Evolutionary conservation across 1,140 invertebrate genomes (phyloP), one percentile per base, ranked within the genome.

Genomic region (Cyclina sinensis): DNA sequence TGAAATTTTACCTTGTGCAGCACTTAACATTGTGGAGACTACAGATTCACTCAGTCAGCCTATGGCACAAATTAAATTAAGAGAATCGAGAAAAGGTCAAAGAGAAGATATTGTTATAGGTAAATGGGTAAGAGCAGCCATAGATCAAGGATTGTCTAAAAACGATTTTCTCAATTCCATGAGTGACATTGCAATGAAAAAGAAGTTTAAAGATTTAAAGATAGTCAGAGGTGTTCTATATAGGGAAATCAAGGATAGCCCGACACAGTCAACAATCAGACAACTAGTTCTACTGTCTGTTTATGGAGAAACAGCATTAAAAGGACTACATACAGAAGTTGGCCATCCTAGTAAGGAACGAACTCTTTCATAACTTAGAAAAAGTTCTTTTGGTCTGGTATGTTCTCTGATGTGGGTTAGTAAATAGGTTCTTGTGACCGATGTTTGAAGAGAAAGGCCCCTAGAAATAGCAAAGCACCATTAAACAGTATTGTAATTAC

Each of bases 401-500:
- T 54, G 24, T 35, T 27, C 48, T 14, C 35, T 30, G 59, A 81
- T 73, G 51, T 76, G 16, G 79, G 74, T 30, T 48, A 62, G 11
- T 83, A 54, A 4, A 32, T 79, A 21, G 48, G 0, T 1, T 27
- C 39, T 11, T 89, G 81, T 76, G 57, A 68, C 11, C n/a, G n/a
- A n/a, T n/a, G n/a, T n/a, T n/a, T n/a, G n/a, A n/a, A n/a, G n/a
- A n/a, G n/a, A n/a, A n/a, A 76, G 59, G 24, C 74, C 2, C 27
- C 76, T 32, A 86, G 82, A 39, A 70, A 80, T 46, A 9, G 24
- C 24, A 86, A 51, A 79, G 51, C 68, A 37, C 89, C 86, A 1
- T 43, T 91, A 18, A 73, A 83, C 0, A 87, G 48, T 78, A 88
- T 89, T 32, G 54, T 12, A 16, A 62, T 80, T 39, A 30, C 48